These are phyloP conservation scores for Coenonympha glycerion DNA, from an alignment of 2,888 invertebrate species.

Conservation along the genomic window DNA sequence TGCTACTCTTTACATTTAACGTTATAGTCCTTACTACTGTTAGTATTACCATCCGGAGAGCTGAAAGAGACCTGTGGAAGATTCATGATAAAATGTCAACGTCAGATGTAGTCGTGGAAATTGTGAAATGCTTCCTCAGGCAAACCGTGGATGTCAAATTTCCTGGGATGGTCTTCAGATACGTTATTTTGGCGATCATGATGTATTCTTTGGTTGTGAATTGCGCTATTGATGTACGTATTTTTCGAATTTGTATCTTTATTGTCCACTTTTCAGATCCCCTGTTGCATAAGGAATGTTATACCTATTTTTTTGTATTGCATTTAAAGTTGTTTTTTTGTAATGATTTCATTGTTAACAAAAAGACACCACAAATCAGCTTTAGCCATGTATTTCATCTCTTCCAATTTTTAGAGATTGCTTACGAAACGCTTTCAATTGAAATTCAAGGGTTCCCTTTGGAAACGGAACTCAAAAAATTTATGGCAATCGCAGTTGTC, in stretches of 20 bases:
- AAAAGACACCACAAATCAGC: too few species aligned
- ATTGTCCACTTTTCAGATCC: too few species aligned
- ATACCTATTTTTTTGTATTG: neutral
- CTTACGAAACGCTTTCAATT: too few species aligned
- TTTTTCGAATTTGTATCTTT: neutral
- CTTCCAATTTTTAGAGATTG: neutral
- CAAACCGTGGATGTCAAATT: slow-evolving; percentile 61
- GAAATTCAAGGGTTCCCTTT: too few species aligned
- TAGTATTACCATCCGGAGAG: slow-evolving; percentile 42
- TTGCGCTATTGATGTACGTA: slow-evolving; percentile 66
- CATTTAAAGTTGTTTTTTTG: too few species aligned
- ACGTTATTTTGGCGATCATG: slow-evolving; percentile 48
- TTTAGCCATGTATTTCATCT: too few species aligned
- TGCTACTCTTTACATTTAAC: slow-evolving; percentile 46
- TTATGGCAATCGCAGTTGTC: too few species aligned
- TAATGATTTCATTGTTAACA: too few species aligned
- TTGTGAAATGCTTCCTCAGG: slow-evolving; percentile 60
- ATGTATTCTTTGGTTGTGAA: slow-evolving; percentile 62
- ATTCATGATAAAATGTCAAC: slow-evolving; percentile 38
- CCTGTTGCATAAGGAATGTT: too few species aligned
- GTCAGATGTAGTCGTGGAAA: slow-evolving; percentile 45
- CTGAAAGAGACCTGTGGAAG: slow-evolving; percentile 47
- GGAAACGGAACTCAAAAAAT: too few species aligned
- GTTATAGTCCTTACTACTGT: slow-evolving; percentile 42
- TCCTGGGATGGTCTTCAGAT: slow-evolving; percentile 53